Evolutionary conservation across 2,888 invertebrate genomes (phyloP).

Genomic region (Galeruca laticollis): DNA sequence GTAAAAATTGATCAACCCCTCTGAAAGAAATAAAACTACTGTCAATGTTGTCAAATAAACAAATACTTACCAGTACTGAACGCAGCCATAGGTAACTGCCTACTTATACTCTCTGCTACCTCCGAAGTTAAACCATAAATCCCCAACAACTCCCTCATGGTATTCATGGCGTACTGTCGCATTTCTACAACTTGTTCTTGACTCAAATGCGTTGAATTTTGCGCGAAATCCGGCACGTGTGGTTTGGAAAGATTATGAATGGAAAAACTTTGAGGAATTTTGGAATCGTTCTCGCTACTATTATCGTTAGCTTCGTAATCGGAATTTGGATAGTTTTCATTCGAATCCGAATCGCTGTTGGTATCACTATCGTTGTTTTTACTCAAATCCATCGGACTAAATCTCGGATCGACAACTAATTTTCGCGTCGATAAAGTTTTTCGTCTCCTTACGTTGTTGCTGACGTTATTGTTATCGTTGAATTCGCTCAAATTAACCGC

Average conservation of each 20-base stretch:
- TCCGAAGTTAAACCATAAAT: constrained; percentile 83
- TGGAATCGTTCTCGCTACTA: constrained; percentile 56
- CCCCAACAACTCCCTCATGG: constrained; percentile 82
- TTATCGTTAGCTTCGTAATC: constrained; percentile 66
- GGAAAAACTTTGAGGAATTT: constrained; percentile 58
- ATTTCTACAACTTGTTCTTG: constrained; percentile 70
- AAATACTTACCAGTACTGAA: constrained; percentile 74
- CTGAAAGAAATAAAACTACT: too few relatives aligned
- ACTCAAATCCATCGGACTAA: constrained; percentile 64
- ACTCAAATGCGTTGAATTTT: constrained; percentile 61
- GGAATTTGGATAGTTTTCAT: constrained; percentile 57
- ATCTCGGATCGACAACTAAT: constrained; percentile 56
- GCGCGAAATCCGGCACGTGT: constrained; percentile 58
- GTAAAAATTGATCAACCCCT: too few relatives aligned
- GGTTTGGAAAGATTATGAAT: constrained; percentile 65
- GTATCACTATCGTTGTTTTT: constrained; percentile 62
- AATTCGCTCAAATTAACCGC: constrained; percentile 53
- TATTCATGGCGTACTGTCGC: constrained; percentile 83
- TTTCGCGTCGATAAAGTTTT: constrained; percentile 60
- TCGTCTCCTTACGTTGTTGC: constrained; percentile 58
- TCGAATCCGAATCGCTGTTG: constrained; percentile 59
- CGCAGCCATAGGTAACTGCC: constrained; percentile 78
- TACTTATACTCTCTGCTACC: constrained; percentile 77
- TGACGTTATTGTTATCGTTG: constrained; percentile 61
- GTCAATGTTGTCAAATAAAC: too few relatives aligned